Percentiles rank a stretch among this genome's conserved stretches.
Evolutionary conservation across 1,140 invertebrate genomes (phyloP).

Genomic region (Episyrphus balteatus): DNA sequence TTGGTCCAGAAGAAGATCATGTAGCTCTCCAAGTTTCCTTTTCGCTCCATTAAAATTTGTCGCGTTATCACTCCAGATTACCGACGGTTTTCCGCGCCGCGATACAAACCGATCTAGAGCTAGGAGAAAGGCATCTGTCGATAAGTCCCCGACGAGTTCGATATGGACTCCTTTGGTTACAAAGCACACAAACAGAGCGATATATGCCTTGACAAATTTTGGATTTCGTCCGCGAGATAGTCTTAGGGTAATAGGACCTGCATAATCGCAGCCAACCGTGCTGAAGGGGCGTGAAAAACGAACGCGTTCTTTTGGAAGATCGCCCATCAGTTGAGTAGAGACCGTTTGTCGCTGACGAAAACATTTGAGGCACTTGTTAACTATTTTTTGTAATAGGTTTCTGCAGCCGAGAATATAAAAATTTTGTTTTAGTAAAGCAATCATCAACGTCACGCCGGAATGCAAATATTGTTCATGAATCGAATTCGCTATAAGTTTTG

Average conservation of each 20-base stretch:
- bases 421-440: slow-evolving; percentile 11
- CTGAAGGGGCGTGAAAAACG: slow-evolving; percentile 16
- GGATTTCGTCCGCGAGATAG: slow-evolving; percentile 12
- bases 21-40: too few species aligned
- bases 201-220: too few species aligned
- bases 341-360: slow-evolving; percentile 12
- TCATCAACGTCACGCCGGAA: slow-evolving; percentile 11
- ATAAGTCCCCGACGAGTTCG: too few species aligned
- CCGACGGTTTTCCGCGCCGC: slow-evolving; percentile 15
- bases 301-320: slow-evolving; percentile 16
- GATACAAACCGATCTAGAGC: too few species aligned
- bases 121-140: slow-evolving; percentile 18
- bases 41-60: slow-evolving; percentile 18
- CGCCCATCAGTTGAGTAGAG: slow-evolving; percentile 23
- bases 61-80: slow-evolving; percentile 24
- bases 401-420: slow-evolving; percentile 23
- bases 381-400: slow-evolving; percentile 11
- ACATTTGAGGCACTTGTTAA: slow-evolving; percentile 28
- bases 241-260: slow-evolving; percentile 20
- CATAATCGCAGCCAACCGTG: slow-evolving; percentile 24
- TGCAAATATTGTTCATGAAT: slow-evolving; percentile 1
- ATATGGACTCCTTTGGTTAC: too few species aligned
- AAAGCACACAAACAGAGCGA: too few species aligned
- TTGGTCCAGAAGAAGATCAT: too few species aligned
- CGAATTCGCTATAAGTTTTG: slow-evolving; percentile 4